A percentile compares a stretch with the other conserved stretches of the same genome.
phyloP scores from a whole-genome alignment of 2,113 vertebrate genomes.

The Perognathus longimembris region DNA sequence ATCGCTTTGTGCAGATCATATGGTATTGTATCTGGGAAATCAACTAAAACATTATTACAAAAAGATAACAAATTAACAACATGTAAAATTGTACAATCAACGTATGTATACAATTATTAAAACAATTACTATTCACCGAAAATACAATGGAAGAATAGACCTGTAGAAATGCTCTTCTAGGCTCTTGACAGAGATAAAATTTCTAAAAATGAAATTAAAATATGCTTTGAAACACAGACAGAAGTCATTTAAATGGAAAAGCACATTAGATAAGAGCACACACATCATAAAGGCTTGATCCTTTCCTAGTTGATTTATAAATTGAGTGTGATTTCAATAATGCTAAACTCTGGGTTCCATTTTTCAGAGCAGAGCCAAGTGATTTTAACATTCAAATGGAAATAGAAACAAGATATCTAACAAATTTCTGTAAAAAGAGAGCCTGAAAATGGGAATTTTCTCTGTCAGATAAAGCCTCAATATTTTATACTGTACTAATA shows the following conservation, averaged over 20 bases:
- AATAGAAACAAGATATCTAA: neutral
- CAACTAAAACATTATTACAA: slow-evolving; percentile 34
- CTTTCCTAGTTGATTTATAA: neutral
- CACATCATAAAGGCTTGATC: neutral
- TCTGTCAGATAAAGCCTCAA: neutral
- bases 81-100: neutral
- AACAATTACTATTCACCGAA: neutral
- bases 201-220: neutral
- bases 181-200: no score
- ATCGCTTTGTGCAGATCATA: neutral
- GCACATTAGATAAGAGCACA: neutral
- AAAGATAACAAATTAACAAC: slow-evolving; percentile 12
- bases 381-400: slow-evolving; percentile 35
- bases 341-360: no score
- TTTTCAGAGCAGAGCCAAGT: neutral
- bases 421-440: slow-evolving; percentile 15
- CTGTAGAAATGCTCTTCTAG: neutral
- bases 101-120: neutral
- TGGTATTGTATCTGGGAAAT: neutral
- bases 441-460: neutral
- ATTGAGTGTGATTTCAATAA: neutral
- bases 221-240: slow-evolving; percentile 15
- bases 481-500: neutral
- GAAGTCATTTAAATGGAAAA: slow-evolving; percentile 13
- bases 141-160: neutral